These are phyloP conservation scores for Pica pica DNA, from an alignment of 2,113 vertebrate species.

Conservation along the genomic window DNA sequence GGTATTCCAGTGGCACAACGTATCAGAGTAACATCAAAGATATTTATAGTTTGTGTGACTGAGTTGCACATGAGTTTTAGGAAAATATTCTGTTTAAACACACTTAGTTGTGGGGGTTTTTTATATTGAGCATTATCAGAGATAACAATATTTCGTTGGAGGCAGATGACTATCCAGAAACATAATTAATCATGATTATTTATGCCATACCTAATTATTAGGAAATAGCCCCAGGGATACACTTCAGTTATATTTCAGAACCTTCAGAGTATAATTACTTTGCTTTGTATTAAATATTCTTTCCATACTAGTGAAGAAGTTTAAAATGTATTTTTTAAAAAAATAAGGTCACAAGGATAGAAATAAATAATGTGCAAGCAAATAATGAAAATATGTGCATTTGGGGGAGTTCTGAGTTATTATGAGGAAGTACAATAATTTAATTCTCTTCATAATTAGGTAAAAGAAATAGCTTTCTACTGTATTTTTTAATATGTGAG, in stretches of 20 bases:
- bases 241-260: constrained; percentile 49
- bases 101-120: background rate
- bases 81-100: constrained; percentile 37
- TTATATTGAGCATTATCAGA: constrained; percentile 18
- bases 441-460: constrained; percentile 16
- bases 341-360: constrained; percentile 13
- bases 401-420: constrained; percentile 2
- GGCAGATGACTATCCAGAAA: constrained; percentile 47
- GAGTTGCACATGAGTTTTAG: background rate
- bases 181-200: constrained; percentile 60
- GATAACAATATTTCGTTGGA: constrained; percentile 49
- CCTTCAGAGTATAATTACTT: constrained; percentile 62
- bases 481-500: constrained; percentile 16
- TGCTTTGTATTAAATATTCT: constrained; percentile 52
- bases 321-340: background rate
- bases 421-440: background rate
- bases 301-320: constrained; percentile 15
- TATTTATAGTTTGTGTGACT: background rate
- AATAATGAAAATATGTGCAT: constrained; percentile 14
- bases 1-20: background rate
- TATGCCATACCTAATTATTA: constrained; percentile 61
- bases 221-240: constrained; percentile 29
- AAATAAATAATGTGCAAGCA: constrained; percentile 20
- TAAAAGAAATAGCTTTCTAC: constrained; percentile 13
- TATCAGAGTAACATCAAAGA: constrained; percentile 30